These are phyloP conservation scores for Drosophila kurseongensis DNA, from an alignment of 1,140 invertebrate genomes.

Conservation along the genomic window DNA sequence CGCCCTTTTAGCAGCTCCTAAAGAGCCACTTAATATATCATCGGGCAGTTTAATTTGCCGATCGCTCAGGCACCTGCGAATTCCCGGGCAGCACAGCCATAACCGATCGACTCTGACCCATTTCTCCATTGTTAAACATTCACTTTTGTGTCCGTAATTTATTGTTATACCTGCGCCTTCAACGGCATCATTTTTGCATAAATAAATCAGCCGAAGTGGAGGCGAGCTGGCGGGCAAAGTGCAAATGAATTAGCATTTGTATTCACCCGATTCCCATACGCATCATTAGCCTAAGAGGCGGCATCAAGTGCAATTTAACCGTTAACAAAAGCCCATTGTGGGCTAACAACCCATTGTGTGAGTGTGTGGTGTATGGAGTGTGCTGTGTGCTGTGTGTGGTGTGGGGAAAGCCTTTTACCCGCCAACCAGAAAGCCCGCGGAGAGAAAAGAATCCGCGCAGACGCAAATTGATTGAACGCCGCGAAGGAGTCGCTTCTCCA, in stretches of 20 bases:
- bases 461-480: constrained; percentile 76
- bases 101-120: constrained; percentile 42
- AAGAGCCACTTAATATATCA: constrained; percentile 57
- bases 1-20: constrained; percentile 35
- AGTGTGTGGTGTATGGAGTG: background rate
- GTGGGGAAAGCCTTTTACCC: constrained; percentile 59
- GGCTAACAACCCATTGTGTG: constrained; percentile 53
- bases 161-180: constrained; percentile 31
- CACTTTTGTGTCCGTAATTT: constrained; percentile 46
- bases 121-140: constrained; percentile 46
- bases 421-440: background rate
- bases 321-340: constrained; percentile 76
- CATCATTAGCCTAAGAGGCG: constrained; percentile 75
- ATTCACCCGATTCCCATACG: constrained; percentile 54
- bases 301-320: constrained; percentile 75
- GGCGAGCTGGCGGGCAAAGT: constrained; percentile 44
- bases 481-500: constrained; percentile 31
- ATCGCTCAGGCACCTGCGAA: constrained; percentile 33
- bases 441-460: constrained; percentile 48
- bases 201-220: constrained; percentile 60
- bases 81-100: background rate
- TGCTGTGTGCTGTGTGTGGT: too few species aligned
- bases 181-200: constrained; percentile 49
- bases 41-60: constrained; percentile 31
- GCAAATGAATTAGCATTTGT: constrained; percentile 80